Conservation (phyloP, 2,888 invertebrate genomes). For the Tetramorium bicarinatum region DNA sequence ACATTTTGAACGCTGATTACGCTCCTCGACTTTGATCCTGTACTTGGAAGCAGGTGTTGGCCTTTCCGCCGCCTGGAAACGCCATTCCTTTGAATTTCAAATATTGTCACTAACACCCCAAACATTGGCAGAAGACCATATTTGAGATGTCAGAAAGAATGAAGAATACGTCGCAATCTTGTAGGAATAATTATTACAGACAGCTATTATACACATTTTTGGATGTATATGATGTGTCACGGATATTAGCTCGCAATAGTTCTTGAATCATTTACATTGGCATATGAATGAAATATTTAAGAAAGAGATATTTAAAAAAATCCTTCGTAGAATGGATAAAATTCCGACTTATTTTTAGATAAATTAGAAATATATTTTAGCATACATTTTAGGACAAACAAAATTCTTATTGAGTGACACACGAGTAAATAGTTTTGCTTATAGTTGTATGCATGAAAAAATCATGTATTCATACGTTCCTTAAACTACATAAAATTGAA, state of each 20-base stretch:
- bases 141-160: background rate
- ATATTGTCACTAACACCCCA: background rate
- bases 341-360: background rate
- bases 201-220: background rate
- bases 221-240: background rate
- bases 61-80: background rate
- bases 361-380: background rate
- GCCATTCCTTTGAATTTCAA: background rate
- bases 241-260: background rate
- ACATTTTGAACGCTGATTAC: constrained; percentile 21
- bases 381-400: background rate
- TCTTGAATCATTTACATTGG: background rate
- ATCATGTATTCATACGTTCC: background rate
- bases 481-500: background rate
- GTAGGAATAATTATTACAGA: background rate
- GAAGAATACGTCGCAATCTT: background rate
- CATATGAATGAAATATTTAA: background rate
- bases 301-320: background rate
- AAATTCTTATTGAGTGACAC: background rate
- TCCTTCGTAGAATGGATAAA: background rate
- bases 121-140: background rate
- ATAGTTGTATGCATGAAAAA: background rate
- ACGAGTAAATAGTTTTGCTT: background rate
- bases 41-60: constrained; percentile 17
- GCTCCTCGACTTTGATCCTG: constrained; percentile 32